Percentiles rank a stretch among this genome's conserved stretches.
Conservation (phyloP, 2,888 invertebrate species). For the Netelia inedita region DNA sequence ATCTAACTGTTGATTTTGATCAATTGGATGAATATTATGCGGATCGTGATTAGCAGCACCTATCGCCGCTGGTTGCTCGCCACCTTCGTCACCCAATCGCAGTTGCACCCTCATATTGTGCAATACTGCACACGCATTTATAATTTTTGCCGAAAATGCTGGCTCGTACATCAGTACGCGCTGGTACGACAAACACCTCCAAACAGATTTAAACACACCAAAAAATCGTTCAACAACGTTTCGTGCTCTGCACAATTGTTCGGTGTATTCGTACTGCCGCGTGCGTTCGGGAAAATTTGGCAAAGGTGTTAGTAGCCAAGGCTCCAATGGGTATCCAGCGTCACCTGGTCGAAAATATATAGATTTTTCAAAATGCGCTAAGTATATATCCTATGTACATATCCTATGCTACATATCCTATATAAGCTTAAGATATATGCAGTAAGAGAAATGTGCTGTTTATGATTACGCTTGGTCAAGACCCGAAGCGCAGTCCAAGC, state of each 20-base stretch:
- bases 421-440: no score
- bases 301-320: conserved; percentile 50
- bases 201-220: conserved; percentile 64
- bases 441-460: no score
- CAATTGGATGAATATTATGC: no score
- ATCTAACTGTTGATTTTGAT: no score
- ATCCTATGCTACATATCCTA: no score
- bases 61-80: no score
- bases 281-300: conserved; percentile 43
- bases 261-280: conserved; percentile 51
- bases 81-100: conserved; percentile 4
- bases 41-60: no score
- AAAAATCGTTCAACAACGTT: conserved; percentile 58
- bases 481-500: no score
- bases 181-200: conserved; percentile 67
- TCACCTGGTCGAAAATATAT: conserved; percentile 48
- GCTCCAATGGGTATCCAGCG: conserved; percentile 55
- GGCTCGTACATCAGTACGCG: conserved; percentile 66
- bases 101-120: conserved; percentile 65
- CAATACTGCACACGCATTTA: conserved; percentile 68
- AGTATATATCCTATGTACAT: no score
- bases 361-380: conserved; percentile 17
- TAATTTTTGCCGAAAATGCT: conserved; percentile 60
- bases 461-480: no score
- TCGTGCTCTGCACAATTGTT: conserved; percentile 41